phyloP scores from a whole-genome alignment of 2,113 vertebrate species.

The Grallaria varia region DNA sequence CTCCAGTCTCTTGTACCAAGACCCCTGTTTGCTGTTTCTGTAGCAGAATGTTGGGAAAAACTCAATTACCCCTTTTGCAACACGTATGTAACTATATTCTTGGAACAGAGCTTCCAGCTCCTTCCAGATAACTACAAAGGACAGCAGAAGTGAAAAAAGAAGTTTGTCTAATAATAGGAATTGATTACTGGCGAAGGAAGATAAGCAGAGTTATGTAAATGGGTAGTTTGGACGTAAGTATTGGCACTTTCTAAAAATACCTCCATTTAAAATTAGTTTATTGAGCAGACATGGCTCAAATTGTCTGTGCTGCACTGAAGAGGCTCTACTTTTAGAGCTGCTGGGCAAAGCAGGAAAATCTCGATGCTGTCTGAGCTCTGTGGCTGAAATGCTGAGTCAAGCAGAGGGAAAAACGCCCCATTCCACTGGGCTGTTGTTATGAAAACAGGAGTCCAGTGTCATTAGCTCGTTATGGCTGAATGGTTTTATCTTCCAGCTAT shows the following conservation, averaged over 20 bases:
- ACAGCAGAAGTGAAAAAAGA: neutral
- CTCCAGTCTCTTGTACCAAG: neutral
- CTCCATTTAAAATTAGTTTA: slow-evolving; percentile 39
- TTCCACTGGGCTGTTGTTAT: neutral
- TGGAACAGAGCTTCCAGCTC: neutral
- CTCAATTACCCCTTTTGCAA: neutral
- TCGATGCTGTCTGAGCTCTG: neutral
- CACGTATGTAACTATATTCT: neutral
- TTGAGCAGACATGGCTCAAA: slow-evolving; percentile 36
- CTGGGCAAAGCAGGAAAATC: neutral
- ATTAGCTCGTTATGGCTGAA: neutral
- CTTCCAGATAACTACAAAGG: neutral
- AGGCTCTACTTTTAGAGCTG: neutral
- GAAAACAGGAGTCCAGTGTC: slow-evolving; percentile 35
- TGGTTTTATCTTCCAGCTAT: slow-evolving; percentile 28
- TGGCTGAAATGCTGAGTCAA: slow-evolving; percentile 23
- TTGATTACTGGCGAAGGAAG: neutral
- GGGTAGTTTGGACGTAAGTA: neutral
- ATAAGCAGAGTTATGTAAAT: slow-evolving; percentile 29
- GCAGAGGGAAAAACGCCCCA: neutral
- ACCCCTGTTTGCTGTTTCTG: neutral
- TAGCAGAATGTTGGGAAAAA: neutral
- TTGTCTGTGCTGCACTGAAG: neutral
- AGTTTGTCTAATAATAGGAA: slow-evolving; percentile 10
- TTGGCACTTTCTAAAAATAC: slow-evolving; percentile 54